Evolutionary conservation across 2,113 vertebrate genomes (phyloP), one percentile per base, ranked within the genome.

Genomic region (Rousettus leschenaultii): DNA sequence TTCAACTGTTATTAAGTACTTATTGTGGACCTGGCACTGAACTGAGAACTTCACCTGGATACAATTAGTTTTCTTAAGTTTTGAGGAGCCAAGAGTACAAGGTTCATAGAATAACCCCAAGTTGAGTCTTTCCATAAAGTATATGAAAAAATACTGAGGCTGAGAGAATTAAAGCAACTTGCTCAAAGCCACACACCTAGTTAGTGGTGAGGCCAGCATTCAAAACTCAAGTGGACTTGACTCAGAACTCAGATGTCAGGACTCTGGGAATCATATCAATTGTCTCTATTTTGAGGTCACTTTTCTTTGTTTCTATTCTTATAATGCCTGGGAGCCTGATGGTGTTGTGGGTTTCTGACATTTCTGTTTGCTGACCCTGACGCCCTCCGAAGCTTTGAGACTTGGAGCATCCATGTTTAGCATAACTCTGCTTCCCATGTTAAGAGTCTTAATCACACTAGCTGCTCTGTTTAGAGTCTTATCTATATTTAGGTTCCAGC

Each of bases 401-500:
- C 75, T 45, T 38, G 57, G 19, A 75, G 22, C 45, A 48, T 68
- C 89, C 59, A 12, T 15, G 55, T 79, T 87, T 87, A 79, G 79
- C 28, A 6, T 59, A 28, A 61, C 22, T 78, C 66, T 61, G 86
- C 57, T 86, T 80, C 68, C 68, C 38, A 53, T 19, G 53, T 77
- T 24, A 57, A 33, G 35, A 53, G 8, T 86, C 70, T 73, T 94
- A 84, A 53, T 86, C 65, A 77, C 2, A 2, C 71, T 94, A 66
- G 86, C 77, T 85, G 53, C 71, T 94, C 71, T 43, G 65, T 65
- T 80, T 40, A 61, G 43, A 93, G n/a, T 6, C 38, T 90, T 73
- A 15, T 33, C 86, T 93, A 53, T 85, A 65, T 91, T 94, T 96
- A 95, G 75, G 51, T 74, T 82, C 93, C 95, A 97, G 96, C 74